Evolutionary conservation across 2,113 vertebrate genomes (phyloP).

Genomic region (Lepisosteus oculatus): DNA sequence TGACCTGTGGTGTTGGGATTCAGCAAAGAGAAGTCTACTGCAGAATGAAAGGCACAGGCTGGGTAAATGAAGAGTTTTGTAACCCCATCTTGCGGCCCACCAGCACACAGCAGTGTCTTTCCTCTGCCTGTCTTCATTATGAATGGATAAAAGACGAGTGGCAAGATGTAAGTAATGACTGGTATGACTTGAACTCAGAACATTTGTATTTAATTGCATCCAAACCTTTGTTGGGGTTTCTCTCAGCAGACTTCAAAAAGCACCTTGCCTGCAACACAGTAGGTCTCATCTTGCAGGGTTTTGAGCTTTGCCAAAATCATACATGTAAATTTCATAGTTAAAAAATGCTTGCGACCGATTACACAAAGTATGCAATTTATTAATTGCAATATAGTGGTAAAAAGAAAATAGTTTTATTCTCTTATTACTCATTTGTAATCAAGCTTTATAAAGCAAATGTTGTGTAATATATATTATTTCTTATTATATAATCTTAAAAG

Average conservation of each 20-base stretch:
- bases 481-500: no score
- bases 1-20: constrained; percentile 77
- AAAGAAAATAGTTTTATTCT: no score
- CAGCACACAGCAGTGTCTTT: constrained; percentile 56
- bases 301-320: constrained; percentile 11
- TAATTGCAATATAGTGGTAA: no score
- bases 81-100: constrained; percentile 40
- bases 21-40: constrained; percentile 81
- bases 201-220: constrained; percentile 8
- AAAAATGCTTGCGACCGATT: constrained; percentile 6
- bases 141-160: constrained; percentile 69
- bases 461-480: no score
- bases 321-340: constrained; percentile 3
- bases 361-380: background rate
- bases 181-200: background rate
- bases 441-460: no score
- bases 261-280: constrained; percentile 8
- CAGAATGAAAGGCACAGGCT: constrained; percentile 64
- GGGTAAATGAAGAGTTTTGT: constrained; percentile 65
- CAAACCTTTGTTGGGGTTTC: constrained; percentile 8
- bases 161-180: constrained; percentile 70
- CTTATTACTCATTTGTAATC: no score
- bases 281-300: constrained; percentile 12
- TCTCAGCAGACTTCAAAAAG: constrained; percentile 15
- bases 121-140: constrained; percentile 61